These are phyloP conservation scores for Prosopocoilus inquinatus DNA, from an alignment of 2,888 invertebrate species.

Conservation along the genomic window DNA sequence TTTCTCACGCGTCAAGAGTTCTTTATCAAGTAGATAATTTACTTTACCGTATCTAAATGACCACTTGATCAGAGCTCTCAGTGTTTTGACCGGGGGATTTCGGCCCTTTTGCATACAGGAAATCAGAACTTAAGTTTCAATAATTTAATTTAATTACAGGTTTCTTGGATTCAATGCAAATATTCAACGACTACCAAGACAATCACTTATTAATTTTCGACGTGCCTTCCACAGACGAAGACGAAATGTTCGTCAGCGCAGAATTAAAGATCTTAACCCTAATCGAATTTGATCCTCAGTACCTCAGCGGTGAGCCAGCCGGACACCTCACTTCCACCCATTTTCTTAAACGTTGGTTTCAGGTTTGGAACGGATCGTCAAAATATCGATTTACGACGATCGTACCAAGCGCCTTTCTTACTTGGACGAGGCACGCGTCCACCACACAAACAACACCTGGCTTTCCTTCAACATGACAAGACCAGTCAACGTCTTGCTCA, in stretches of 20 bases:
- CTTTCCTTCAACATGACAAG: conserved; percentile 44
- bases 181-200: conserved; percentile 26
- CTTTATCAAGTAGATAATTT: too few relatives aligned
- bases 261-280: conserved; percentile 47
- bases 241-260: conserved; percentile 43
- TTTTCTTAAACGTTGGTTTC: conserved; percentile 4
- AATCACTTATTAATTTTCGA: conserved; percentile 46
- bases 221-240: conserved; percentile 39
- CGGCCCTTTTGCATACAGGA: too few relatives aligned
- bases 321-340: neutral
- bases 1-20: too few relatives aligned
- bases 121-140: too few relatives aligned
- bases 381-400: conserved; percentile 40
- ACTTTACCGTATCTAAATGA: too few relatives aligned
- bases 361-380: conserved; percentile 38
- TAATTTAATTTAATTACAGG: neutral
- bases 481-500: conserved; percentile 31
- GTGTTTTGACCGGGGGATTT: too few relatives aligned
- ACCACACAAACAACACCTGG: conserved; percentile 47
- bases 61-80: too few relatives aligned
- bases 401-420: conserved; percentile 30
- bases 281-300: conserved; percentile 33
- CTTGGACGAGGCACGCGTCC: conserved; percentile 38
- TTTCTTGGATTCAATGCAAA: conserved; percentile 12
- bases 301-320: conserved; percentile 12